Evolutionary conservation across 2,888 invertebrate species (phyloP).

Genomic region (Gastracanthus pulcherrimus): DNA sequence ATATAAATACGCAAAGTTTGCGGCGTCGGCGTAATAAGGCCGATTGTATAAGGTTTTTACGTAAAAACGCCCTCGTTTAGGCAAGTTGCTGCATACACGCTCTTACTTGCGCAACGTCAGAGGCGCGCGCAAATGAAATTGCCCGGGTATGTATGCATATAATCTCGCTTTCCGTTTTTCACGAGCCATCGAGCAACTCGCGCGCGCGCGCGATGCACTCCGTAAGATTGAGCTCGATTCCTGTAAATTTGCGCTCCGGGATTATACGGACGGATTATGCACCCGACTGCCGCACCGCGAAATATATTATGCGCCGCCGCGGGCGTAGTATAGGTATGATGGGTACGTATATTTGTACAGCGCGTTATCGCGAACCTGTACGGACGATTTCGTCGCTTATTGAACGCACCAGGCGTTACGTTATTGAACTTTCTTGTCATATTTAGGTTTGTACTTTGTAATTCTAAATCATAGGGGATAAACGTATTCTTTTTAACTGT

Average conservation of each 20-base stretch:
- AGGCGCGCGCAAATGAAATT: conserved; percentile 37
- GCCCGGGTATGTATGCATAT: conserved; percentile 40
- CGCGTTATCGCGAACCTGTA: neutral
- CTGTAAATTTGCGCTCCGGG: conserved; percentile 30
- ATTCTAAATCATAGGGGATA: too few relatives aligned
- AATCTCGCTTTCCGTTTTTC: conserved; percentile 48
- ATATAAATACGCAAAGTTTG: neutral
- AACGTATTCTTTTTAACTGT: too few relatives aligned
- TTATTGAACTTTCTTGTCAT: neutral
- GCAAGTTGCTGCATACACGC: neutral
- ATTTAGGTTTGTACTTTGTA: neutral
- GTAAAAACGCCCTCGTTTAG: conserved; percentile 58
- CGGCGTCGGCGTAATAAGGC: conserved; percentile 19
- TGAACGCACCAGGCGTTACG: neutral
- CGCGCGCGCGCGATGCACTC: conserved; percentile 53
- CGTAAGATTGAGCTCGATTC: conserved; percentile 53
- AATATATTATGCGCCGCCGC: neutral
- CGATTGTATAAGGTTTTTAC: conserved; percentile 58
- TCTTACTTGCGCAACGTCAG: conserved; percentile 21
- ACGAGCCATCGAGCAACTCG: conserved; percentile 51
- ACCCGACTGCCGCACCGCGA: neutral
- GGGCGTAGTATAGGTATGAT: neutral
- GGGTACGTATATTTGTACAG: neutral
- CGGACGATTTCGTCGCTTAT: neutral
- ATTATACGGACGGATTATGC: conserved; percentile 42